phyloP scores from a whole-genome alignment of 2,113 vertebrate species.

The Callionymus lyra region DNA sequence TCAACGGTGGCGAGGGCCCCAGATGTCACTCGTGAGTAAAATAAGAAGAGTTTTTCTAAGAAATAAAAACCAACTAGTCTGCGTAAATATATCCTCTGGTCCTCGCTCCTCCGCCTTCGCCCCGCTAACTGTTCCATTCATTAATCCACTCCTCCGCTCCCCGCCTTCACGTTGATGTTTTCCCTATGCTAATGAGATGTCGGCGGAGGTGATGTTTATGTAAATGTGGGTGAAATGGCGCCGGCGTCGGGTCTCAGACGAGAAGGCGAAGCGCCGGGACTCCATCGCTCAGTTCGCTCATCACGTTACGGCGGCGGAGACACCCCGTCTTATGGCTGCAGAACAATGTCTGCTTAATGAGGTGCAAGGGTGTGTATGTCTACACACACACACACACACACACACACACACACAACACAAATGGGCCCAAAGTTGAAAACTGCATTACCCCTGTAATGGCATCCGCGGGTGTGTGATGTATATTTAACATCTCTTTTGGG shows the following conservation, averaged over 20 bases:
- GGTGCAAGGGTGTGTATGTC: constrained; percentile 19
- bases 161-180: constrained; percentile 26
- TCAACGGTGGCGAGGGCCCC: too few relatives aligned
- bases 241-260: constrained; percentile 16
- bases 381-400: constrained; percentile 5
- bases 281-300: constrained; percentile 31
- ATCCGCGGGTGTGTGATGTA: constrained; percentile 8
- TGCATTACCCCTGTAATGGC: constrained; percentile 5
- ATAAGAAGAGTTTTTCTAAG: constrained; percentile 6
- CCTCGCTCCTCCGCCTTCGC: neutral
- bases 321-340: constrained; percentile 28
- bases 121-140: constrained; percentile 8
- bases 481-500: constrained; percentile 15
- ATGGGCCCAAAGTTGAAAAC: constrained; percentile 10
- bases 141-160: constrained; percentile 18
- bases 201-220: constrained; percentile 45
- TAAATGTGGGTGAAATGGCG: constrained; percentile 35
- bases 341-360: constrained; percentile 45
- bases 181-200: constrained; percentile 49
- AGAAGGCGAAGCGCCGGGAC: constrained; percentile 23
- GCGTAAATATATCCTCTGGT: constrained; percentile 19
- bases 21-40: neutral
- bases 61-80: constrained; percentile 21
- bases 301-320: constrained; percentile 9
- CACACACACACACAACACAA: too few relatives aligned